These are phyloP conservation scores for Tetranychus urticae DNA, from an alignment of 1,140 invertebrate genomes.

Conservation along the genomic window DNA sequence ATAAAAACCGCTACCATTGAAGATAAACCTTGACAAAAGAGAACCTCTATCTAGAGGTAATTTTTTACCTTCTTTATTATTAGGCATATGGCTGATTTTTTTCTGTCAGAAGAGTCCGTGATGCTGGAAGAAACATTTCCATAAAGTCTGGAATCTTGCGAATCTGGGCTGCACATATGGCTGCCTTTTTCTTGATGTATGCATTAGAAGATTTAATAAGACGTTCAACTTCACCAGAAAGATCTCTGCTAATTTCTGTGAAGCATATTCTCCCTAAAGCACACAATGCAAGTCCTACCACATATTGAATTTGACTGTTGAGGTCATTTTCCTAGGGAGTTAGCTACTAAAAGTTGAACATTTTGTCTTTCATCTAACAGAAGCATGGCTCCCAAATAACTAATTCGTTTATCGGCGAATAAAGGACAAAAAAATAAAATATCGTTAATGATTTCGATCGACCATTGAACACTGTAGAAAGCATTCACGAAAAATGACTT, in stretches of 20 bases:
- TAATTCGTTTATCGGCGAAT: constrained; percentile 97
- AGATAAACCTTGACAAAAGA: too few relatives aligned
- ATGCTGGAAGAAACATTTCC: constrained; percentile 96
- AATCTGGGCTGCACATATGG: constrained; percentile 87
- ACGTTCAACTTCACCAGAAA: constrained; percentile 90
- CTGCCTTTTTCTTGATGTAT: constrained; percentile 87
- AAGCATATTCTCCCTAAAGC: constrained; percentile 94
- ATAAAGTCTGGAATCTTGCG: constrained; percentile 92
- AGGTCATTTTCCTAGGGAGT: constrained; percentile 98
- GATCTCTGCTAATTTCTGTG: constrained; percentile 91
- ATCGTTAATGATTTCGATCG: too few relatives aligned
- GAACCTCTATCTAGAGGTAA: too few relatives aligned
- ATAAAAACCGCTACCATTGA: too few relatives aligned
- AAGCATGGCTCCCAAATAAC: constrained; percentile 95
- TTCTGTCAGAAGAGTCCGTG: constrained; percentile 78
- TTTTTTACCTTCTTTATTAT: too few relatives aligned
- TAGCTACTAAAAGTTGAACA: constrained; percentile 94
- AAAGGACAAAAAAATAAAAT: too few relatives aligned
- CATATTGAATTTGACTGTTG: constrained; percentile 94
- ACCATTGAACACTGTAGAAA: too few relatives aligned
- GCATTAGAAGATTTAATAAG: constrained; percentile 94
- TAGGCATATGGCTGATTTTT: constrained; percentile 62
- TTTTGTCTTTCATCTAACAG: constrained; percentile 92
- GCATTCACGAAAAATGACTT: too few relatives aligned
- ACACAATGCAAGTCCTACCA: constrained; percentile 85